A percentile compares a stretch with the other conserved stretches of the same genome.
phyloP scores from a whole-genome alignment of 92 coral and sea anemone species.

The Epizoanthus illoricatus region DNA sequence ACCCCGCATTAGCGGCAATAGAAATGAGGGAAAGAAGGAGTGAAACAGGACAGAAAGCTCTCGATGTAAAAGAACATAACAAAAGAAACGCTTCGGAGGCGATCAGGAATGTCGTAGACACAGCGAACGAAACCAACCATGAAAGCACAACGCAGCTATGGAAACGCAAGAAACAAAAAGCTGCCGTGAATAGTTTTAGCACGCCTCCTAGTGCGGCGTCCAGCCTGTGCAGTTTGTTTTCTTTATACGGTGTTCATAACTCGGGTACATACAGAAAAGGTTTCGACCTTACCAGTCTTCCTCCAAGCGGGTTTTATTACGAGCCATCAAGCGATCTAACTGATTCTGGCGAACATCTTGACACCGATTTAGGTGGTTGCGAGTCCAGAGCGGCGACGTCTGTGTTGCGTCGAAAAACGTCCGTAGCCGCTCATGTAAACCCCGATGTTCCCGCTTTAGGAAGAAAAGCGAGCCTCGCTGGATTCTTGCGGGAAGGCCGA shows the following conservation, averaged over 20 bases:
- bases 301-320: conserved; percentile 85
- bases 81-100: conserved; percentile 22
- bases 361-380: not conserved
- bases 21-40: not conserved
- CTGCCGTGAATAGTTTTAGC: not conserved
- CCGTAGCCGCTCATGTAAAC: not conserved
- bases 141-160: conserved; percentile 8
- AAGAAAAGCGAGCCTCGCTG: conserved; percentile 39
- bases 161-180: conserved; percentile 32
- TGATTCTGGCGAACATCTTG: conserved; percentile 15
- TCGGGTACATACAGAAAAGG: conserved; percentile 68
- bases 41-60: not conserved
- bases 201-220: not conserved
- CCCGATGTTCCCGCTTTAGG: not conserved
- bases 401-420: conserved; percentile 33
- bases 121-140: not conserved
- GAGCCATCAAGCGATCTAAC: conserved; percentile 52
- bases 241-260: conserved; percentile 68
- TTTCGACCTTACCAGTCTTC: conserved; percentile 64
- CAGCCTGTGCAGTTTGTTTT: conserved; percentile 41
- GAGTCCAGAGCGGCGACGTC: conserved; percentile 1
- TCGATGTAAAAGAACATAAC: conserved; percentile 6
- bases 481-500: conserved; percentile 44
- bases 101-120: not conserved
- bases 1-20: not conserved